A percentile compares a stretch with the other conserved stretches of the same genome.
These are phyloP conservation scores for Rugalucina vietnamica DNA, from an alignment of 2,888 invertebrate species.

Conservation along the genomic window DNA sequence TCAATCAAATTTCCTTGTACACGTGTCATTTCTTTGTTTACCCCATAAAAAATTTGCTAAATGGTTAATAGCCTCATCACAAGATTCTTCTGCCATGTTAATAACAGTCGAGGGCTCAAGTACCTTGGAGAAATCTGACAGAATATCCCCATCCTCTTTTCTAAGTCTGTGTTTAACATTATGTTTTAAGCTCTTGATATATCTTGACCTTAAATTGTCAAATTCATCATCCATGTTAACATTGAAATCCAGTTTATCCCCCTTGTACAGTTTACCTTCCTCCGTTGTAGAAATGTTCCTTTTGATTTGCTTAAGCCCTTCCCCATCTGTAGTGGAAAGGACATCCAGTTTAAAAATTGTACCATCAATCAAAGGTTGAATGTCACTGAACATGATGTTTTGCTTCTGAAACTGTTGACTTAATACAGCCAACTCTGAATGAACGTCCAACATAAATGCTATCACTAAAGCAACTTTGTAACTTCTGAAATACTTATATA, in stretches of 20 bases:
- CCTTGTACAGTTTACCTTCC: background rate
- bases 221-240: background rate
- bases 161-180: background rate
- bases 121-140: background rate
- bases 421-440: slow-evolving; percentile 33
- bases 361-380: slow-evolving; percentile 6
- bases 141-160: background rate
- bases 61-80: background rate
- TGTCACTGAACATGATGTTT: slow-evolving; percentile 46
- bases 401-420: slow-evolving; percentile 44
- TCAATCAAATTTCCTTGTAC: background rate
- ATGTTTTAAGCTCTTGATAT: background rate
- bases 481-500: slow-evolving; percentile 38
- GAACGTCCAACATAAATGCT: slow-evolving; percentile 57
- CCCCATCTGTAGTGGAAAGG: background rate
- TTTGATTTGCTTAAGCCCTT: background rate
- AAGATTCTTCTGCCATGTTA: background rate
- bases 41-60: too few relatives aligned
- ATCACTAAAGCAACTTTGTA: slow-evolving; percentile 51
- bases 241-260: background rate
- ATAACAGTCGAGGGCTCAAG: background rate
- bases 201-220: background rate
- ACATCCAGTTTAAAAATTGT: background rate
- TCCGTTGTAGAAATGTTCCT: background rate
- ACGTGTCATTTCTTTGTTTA: background rate